Conservation (phyloP, 2,113 vertebrate species). For the Steatornis caripensis region DNA sequence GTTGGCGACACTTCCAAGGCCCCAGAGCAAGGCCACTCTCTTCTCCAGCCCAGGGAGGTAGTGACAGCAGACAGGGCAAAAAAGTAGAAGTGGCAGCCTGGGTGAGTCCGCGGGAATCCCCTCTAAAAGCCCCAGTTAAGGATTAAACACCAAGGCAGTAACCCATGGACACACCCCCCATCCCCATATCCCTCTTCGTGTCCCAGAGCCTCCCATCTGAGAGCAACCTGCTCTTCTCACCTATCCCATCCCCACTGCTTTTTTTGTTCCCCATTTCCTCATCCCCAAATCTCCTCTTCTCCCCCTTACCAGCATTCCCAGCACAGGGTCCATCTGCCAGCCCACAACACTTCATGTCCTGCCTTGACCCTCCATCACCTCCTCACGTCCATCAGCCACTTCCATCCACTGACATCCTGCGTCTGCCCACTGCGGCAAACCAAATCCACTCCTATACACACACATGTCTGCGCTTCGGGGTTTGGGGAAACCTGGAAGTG, state of each 20-base stretch:
- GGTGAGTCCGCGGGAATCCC: background rate
- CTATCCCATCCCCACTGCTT: background rate
- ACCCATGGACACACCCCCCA: background rate
- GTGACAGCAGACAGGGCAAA: background rate
- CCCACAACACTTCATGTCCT: background rate
- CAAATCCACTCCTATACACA: background rate
- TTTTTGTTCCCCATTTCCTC: background rate
- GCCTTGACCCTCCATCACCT: background rate
- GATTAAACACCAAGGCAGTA: background rate
- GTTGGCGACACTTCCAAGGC: background rate
- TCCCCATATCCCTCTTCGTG: background rate
- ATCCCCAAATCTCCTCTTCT: background rate
- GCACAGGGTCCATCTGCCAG: background rate
- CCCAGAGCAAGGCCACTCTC: background rate
- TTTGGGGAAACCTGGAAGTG: background rate
- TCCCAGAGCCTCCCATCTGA: background rate
- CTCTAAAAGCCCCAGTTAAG: background rate
- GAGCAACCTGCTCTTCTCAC: background rate
- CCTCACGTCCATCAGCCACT: background rate
- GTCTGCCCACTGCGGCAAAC: background rate
- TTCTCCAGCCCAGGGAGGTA: background rate
- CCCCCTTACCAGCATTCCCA: background rate
- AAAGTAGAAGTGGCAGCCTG: background rate
- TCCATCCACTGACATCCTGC: background rate
- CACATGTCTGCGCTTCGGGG: fast-evolving